Base-by-base conservation (phyloP, 2,888 invertebrate species). In the Andrena hattorfiana region DNA sequence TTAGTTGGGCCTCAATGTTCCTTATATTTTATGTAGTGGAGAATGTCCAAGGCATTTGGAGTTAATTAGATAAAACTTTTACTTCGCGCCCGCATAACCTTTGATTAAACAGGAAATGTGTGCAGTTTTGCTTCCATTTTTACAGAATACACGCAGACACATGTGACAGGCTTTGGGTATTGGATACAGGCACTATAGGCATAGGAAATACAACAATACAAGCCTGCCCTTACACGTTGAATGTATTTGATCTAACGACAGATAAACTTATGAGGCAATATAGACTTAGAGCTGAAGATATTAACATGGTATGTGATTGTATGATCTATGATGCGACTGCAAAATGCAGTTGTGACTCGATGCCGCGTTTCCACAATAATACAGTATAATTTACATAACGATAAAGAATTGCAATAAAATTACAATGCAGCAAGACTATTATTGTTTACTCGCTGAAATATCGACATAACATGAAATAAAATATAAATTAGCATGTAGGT, bases 161-260 rank as follows among this genome's bases (percentile, higher is more conserved):
- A 85, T 97, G 97, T 91, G 96, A 97, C 87, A 95, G 98, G 68
- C 95, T 98, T 0, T 98, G 98, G 98, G 97, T 97, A 0, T 93
- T 98, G 72, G 98, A 98, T 90, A 97, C 97, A 20, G 98, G 98
- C 74, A 97, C 97, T 59, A 96, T 97, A 89, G 97, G 97, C 79
- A 97, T 97, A 87, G 97, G 94, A 32, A 96, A 96, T 88, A 96
- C 96, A 3, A 97, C 96, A 0, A 96, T 96, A 75, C 97, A 97
- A 91, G 95, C 97, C 0, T 97, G 97, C 90, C 97, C 97, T 0
- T 97, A 97, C 92, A 95, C 97, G 1, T 94, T 98, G 7, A 97
- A 97, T 91, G 95, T 98, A 0, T 97, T 96, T 91, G 97, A 98
- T 92, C 94, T 98, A 87, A 95, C 95, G 78, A 97, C 97, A 0